These are phyloP conservation scores for Sebastes iracundus DNA, from an alignment of 2,797 vertebrate species.

Conservation along the genomic window DNA sequence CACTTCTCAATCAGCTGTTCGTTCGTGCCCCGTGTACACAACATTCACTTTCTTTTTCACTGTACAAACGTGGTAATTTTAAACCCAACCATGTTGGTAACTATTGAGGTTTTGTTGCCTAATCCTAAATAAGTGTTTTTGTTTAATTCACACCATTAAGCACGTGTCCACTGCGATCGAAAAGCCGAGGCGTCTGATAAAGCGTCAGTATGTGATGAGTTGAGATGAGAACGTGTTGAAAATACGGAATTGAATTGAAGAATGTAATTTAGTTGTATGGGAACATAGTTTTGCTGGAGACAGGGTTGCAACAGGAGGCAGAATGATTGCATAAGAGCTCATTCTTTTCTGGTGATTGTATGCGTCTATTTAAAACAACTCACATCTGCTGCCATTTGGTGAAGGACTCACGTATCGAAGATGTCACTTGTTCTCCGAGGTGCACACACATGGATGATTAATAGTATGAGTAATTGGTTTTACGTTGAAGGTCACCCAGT, in stretches of 20 bases:
- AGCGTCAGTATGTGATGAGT: too few species aligned
- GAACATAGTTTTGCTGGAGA: not conserved
- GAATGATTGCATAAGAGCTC: not conserved
- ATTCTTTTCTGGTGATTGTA: not conserved
- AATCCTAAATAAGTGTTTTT: too few species aligned
- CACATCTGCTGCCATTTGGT: slow-evolving; percentile 11
- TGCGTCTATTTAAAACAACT: slow-evolving; percentile 13
- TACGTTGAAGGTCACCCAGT: slow-evolving; percentile 9
- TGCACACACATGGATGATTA: not conserved
- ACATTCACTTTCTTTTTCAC: too few species aligned
- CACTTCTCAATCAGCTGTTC: too few species aligned
- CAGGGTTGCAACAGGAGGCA: not conserved
- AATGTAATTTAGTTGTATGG: not conserved
- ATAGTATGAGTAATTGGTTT: slow-evolving; percentile 32
- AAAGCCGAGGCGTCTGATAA: too few species aligned
- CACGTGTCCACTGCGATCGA: fast-evolving
- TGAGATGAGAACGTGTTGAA: too few species aligned
- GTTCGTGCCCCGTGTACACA: fast-evolving
- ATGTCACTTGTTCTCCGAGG: slow-evolving; percentile 1
- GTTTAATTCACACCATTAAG: too few species aligned
- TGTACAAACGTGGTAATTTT: too few species aligned
- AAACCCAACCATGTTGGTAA: too few species aligned
- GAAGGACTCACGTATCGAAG: not conserved
- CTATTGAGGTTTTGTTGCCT: too few species aligned
- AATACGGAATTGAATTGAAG: not conserved